Evolutionary conservation across 2,888 invertebrate genomes (phyloP).

Genomic region (Sinohyriopsis cumingii): DNA sequence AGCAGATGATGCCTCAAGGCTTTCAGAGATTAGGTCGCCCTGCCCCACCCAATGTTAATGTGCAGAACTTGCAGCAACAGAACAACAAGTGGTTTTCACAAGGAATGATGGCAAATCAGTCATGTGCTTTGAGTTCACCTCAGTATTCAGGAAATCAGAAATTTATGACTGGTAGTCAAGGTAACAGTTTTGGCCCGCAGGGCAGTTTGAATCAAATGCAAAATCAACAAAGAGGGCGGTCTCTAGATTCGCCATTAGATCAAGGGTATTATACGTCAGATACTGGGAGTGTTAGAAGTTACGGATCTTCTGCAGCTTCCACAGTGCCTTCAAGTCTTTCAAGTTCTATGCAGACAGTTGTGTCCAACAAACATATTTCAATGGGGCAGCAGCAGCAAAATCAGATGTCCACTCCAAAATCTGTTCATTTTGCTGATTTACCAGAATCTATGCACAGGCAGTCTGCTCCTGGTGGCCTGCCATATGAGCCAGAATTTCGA

Average conservation of each 20-base stretch:
- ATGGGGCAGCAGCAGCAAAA: slow-evolving; percentile 11
- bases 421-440: slow-evolving; percentile 55
- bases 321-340: slow-evolving; percentile 39
- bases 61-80: slow-evolving; percentile 59
- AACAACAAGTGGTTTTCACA: slow-evolving; percentile 30
- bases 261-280: slow-evolving; percentile 66
- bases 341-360: slow-evolving; percentile 25
- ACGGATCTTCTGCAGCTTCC: slow-evolving; percentile 43
- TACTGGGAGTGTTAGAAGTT: slow-evolving; percentile 57
- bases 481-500: slow-evolving; percentile 40
- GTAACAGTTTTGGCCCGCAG: slow-evolving; percentile 26
- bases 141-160: not conserved
- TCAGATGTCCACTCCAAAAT: slow-evolving; percentile 42
- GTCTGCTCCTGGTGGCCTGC: slow-evolving; percentile 30
- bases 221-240: slow-evolving; percentile 43
- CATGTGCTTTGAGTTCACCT: slow-evolving; percentile 34
- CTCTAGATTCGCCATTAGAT: slow-evolving; percentile 61
- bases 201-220: slow-evolving; percentile 33
- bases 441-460: slow-evolving; percentile 24
- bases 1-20: slow-evolving; percentile 20
- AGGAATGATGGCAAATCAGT: slow-evolving; percentile 40
- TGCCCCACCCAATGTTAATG: slow-evolving; percentile 64
- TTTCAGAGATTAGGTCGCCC: slow-evolving; percentile 47
- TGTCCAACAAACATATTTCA: slow-evolving; percentile 5
- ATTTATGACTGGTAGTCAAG: no score